phyloP scores from a whole-genome alignment of 2,888 invertebrate genomes.

The Morinoia aosen region DNA sequence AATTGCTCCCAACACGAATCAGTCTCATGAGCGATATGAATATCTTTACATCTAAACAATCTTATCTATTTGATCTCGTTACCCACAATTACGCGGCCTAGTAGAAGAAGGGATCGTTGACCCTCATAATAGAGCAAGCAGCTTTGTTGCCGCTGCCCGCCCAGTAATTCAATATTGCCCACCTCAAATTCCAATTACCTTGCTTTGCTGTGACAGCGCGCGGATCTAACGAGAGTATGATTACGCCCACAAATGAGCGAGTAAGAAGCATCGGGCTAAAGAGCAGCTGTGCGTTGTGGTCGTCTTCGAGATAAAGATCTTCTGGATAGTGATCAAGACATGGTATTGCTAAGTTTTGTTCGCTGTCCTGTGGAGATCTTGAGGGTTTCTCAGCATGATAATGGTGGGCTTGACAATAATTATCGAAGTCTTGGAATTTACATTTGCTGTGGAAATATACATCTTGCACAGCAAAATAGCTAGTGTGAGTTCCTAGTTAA shows the following conservation, averaged over 20 bases:
- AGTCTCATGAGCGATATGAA: not conserved
- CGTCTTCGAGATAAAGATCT: not conserved
- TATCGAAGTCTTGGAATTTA: not conserved
- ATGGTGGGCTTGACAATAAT: not conserved
- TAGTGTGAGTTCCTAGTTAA: not conserved
- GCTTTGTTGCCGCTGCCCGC: not conserved
- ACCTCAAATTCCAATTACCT: not conserved
- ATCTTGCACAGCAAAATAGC: not conserved
- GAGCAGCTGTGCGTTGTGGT: not conserved
- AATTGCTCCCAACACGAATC: not conserved
- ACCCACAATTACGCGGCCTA: not conserved
- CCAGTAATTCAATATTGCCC: not conserved
- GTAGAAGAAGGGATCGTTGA: not conserved
- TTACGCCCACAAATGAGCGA: not conserved
- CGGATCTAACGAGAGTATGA: slow-evolving; percentile 12
- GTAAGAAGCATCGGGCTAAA: not conserved
- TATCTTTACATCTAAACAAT: not conserved
- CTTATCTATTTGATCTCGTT: not conserved
- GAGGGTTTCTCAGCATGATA: not conserved
- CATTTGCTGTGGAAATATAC: not conserved
- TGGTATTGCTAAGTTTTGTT: not conserved
- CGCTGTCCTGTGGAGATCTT: not conserved
- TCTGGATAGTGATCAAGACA: not conserved
- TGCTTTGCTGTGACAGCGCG: not conserved
- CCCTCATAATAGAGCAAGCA: not conserved